Evolutionary conservation across 2,113 vertebrate species (phyloP).

Genomic region (Pteronura brasiliensis): DNA sequence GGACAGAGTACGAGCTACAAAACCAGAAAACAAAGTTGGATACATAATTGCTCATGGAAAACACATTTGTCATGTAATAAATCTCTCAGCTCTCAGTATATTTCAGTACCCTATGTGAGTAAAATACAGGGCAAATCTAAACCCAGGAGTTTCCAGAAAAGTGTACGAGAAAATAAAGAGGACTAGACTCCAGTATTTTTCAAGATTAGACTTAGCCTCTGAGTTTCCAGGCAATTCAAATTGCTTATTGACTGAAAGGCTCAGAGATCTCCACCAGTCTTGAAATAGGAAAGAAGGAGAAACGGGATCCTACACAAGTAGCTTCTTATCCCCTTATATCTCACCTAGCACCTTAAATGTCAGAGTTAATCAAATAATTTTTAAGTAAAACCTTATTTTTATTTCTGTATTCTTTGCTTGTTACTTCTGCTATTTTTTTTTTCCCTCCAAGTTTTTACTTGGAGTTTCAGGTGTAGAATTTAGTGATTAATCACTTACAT

Average conservation of each 20-base stretch:
- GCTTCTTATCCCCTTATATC: background rate
- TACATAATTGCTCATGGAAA: slow-evolving; percentile 9
- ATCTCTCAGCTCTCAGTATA: background rate
- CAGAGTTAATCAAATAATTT: background rate
- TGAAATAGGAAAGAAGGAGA: background rate
- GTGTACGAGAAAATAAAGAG: background rate
- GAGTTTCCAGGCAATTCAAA: background rate
- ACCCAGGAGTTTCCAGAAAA: slow-evolving; percentile 17
- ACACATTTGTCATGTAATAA: background rate
- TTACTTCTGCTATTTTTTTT: background rate
- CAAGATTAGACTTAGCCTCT: background rate
- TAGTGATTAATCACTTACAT: background rate
- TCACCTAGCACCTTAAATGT: background rate
- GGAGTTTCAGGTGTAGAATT: background rate
- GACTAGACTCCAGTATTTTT: background rate
- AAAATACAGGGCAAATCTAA: background rate
- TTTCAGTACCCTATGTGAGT: background rate
- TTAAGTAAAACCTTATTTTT: background rate
- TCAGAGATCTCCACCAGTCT: background rate
- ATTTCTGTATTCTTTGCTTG: background rate
- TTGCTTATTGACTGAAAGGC: background rate
- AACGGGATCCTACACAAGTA: background rate
- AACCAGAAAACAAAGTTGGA: background rate
- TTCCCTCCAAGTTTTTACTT: background rate
- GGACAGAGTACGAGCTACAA: background rate